A percentile compares a stretch with the other conserved stretches of the same genome.
phyloP scores from a whole-genome alignment of 2,113 vertebrate genomes.

The Oxyruncus cristatus region DNA sequence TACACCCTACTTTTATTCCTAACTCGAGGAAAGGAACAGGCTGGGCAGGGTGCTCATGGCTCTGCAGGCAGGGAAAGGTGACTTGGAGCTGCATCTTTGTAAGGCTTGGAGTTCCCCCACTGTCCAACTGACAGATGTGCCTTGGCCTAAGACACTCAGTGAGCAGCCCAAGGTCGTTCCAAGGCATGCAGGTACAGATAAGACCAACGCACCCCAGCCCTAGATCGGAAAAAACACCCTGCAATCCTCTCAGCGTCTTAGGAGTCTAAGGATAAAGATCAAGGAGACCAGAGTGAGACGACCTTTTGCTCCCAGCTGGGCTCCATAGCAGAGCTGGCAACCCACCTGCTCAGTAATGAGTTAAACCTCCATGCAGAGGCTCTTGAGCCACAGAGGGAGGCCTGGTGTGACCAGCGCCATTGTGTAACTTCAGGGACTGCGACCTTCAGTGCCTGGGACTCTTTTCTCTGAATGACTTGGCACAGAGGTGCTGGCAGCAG shows the following conservation, averaged over 20 bases:
- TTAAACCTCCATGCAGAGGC: not conserved
- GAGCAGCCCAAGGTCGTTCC: not conserved
- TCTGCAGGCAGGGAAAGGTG: not conserved
- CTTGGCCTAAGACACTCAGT: not conserved
- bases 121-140: not conserved
- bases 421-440: not conserved
- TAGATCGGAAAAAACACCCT: not conserved
- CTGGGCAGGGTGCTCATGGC: accelerated
- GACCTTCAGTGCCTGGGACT: not conserved
- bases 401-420: not conserved
- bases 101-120: not conserved
- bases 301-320: not conserved
- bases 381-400: not conserved
- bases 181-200: not conserved
- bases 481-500: not conserved
- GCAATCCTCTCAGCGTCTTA: conserved; percentile 57
- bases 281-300: not conserved
- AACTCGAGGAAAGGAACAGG: not conserved
- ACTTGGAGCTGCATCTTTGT: not conserved
- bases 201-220: not conserved
- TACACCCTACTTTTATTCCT: not conserved
- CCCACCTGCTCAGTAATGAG: not conserved
- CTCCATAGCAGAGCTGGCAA: not conserved
- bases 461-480: not conserved
- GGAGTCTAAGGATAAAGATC: conserved; percentile 44